Conservation (phyloP, 1,140 invertebrate genomes). For the Sogatella furcifera region DNA sequence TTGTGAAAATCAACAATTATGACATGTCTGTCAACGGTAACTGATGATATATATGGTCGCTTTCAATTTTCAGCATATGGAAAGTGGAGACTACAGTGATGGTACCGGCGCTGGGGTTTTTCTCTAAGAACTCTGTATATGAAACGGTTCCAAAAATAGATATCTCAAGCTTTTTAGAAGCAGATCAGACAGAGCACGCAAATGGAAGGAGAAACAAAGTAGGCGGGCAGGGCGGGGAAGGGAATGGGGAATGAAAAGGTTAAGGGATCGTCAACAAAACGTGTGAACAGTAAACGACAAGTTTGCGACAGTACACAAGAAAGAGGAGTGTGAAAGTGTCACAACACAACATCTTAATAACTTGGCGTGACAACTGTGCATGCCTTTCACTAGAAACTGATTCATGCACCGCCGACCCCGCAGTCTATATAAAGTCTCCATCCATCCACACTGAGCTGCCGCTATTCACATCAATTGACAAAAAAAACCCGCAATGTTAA, state of each 20-base stretch:
- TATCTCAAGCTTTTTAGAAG: background rate
- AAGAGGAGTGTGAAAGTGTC: slow-evolving; percentile 2
- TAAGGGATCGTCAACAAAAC: background rate
- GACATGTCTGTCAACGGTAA: too few relatives aligned
- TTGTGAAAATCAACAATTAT: too few relatives aligned
- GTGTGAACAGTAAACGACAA: background rate
- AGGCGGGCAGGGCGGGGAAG: background rate
- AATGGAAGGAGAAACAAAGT: background rate
- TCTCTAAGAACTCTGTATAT: too few relatives aligned
- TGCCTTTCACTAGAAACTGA: background rate
- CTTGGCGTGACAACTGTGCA: slow-evolving; percentile 1
- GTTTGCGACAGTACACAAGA: background rate
- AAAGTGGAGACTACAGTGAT: too few relatives aligned
- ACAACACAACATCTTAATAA: slow-evolving; percentile 3
- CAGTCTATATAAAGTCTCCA: too few relatives aligned
- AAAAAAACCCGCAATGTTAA: too few relatives aligned
- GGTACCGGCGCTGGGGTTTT: too few relatives aligned
- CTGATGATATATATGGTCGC: too few relatives aligned
- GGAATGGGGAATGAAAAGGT: background rate
- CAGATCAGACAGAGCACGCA: slow-evolving; percentile 1
- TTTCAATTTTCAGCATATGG: too few relatives aligned
- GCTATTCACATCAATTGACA: too few relatives aligned
- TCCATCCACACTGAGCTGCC: too few relatives aligned
- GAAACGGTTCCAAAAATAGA: too few relatives aligned
- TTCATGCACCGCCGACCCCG: background rate